These are phyloP conservation scores for Pristionchus fissidentatus DNA, from an alignment of 2,888 invertebrate species.

Conservation along the genomic window DNA sequence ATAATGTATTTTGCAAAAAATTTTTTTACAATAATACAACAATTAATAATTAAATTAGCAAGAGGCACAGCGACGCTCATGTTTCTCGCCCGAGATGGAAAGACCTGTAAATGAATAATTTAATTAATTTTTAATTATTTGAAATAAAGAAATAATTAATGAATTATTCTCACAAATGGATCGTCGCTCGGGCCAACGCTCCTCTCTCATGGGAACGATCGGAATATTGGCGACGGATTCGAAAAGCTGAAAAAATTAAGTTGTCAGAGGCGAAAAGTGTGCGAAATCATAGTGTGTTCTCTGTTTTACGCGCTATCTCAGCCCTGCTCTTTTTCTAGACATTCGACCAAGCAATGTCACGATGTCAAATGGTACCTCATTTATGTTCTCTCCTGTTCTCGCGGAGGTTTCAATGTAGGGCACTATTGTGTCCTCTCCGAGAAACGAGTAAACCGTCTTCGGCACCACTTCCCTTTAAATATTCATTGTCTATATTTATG, in stretches of 20 bases:
- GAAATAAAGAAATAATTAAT: background rate
- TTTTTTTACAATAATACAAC: too few relatives aligned
- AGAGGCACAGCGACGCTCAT: background rate
- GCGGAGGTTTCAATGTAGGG: conserved; percentile 63
- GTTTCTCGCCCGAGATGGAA: conserved; percentile 28
- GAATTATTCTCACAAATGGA: conserved; percentile 25
- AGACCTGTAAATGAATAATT: conserved; percentile 1
- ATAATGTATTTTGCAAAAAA: background rate
- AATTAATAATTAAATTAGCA: conserved; percentile 5
- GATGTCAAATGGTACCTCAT: conserved; percentile 51
- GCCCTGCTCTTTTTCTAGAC: too few relatives aligned
- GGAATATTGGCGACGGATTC: conserved; percentile 1
- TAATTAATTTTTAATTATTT: conserved; percentile 6
- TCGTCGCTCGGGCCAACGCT: background rate
- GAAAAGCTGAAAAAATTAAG: background rate
- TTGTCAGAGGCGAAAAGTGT: too few relatives aligned
- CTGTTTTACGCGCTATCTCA: too few relatives aligned
- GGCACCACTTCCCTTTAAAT: conserved; percentile 3
- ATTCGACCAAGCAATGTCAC: too few relatives aligned
- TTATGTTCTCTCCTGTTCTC: conserved; percentile 69
- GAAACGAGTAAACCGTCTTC: background rate
- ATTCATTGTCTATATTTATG: background rate
- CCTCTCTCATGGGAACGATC: background rate
- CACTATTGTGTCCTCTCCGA: conserved; percentile 51
- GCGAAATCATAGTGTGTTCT: too few relatives aligned